Conservation (phyloP, 2,888 invertebrate genomes). For the Tetragonisca angustula region DNA sequence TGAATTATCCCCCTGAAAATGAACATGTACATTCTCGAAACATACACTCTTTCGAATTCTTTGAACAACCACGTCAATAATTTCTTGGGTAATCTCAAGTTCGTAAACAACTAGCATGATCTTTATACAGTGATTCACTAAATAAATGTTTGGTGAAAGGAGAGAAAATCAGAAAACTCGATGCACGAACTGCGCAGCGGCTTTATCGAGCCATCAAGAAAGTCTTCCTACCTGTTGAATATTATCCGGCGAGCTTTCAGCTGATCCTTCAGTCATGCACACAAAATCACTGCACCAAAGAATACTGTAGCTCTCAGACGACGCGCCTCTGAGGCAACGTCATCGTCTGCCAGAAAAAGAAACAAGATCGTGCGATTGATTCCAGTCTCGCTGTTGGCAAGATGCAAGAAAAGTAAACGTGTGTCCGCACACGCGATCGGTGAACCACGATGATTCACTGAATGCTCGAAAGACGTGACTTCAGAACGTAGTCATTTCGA, state of each 20-base stretch:
- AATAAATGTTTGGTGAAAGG: too few relatives aligned
- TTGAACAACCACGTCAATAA: not conserved
- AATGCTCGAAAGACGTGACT: not conserved
- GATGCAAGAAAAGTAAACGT: not conserved
- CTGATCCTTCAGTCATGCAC: slow-evolving; percentile 43
- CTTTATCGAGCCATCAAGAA: not conserved
- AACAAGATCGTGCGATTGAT: not conserved
- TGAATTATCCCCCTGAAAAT: not conserved
- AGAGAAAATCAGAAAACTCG: not conserved
- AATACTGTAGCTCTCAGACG: slow-evolving; percentile 29
- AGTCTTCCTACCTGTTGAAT: slow-evolving; percentile 51
- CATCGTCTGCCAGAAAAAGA: slow-evolving; percentile 36
- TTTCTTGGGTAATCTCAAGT: not conserved
- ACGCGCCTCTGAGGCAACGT: slow-evolving; percentile 33
- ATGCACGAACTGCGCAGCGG: not conserved
- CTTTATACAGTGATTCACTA: too few relatives aligned
- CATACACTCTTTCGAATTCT: slow-evolving; percentile 9
- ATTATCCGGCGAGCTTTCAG: slow-evolving; percentile 27
- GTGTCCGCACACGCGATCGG: slow-evolving; percentile 7
- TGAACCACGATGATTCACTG: slow-evolving; percentile 41
- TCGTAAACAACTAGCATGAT: not conserved
- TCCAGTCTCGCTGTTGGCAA: not conserved
- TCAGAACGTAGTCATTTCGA: slow-evolving; percentile 51
- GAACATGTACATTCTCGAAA: not conserved
- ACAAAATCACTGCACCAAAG: slow-evolving; percentile 49